A percentile compares a stretch with the other conserved stretches of the same genome.
These are phyloP conservation scores for Elgaria multicarinata DNA, from an alignment of 2,113 vertebrate species.

Conservation along the genomic window DNA sequence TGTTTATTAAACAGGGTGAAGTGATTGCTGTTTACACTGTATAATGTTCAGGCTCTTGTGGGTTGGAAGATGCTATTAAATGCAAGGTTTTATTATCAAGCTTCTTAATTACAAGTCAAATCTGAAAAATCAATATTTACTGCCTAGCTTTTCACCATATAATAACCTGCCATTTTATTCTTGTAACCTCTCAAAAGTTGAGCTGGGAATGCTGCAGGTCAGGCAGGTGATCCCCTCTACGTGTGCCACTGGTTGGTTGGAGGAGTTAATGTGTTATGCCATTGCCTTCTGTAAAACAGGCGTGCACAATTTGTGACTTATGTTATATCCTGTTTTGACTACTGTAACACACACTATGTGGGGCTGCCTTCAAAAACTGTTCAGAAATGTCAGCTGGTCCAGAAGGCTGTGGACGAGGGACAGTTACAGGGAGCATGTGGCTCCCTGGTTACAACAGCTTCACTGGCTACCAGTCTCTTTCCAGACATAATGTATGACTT, in stretches of 20 bases:
- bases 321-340: too few relatives aligned
- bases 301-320: neutral
- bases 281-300: neutral
- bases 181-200: neutral
- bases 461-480: too few relatives aligned
- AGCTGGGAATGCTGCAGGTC: neutral
- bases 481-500: too few relatives aligned
- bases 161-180: neutral
- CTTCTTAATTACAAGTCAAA: slow-evolving; percentile 44
- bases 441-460: too few relatives aligned
- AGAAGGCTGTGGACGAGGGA: too few relatives aligned
- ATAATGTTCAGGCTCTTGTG: slow-evolving; percentile 9
- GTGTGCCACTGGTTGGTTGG: neutral
- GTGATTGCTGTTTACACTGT: slow-evolving; percentile 44
- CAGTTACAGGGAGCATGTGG: too few relatives aligned
- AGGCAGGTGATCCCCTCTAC: neutral
- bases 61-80: slow-evolving; percentile 30
- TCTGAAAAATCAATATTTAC: slow-evolving; percentile 18
- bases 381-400: too few relatives aligned
- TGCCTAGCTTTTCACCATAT: neutral
- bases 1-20: slow-evolving; percentile 41
- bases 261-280: too few relatives aligned
- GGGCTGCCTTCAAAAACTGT: too few relatives aligned
- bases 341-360: too few relatives aligned
- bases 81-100: slow-evolving; percentile 16